A percentile compares a stretch with the other conserved stretches of the same genome.
phyloP scores from a whole-genome alignment of 2,113 vertebrate genomes.

The Anthoscopus minutus region DNA sequence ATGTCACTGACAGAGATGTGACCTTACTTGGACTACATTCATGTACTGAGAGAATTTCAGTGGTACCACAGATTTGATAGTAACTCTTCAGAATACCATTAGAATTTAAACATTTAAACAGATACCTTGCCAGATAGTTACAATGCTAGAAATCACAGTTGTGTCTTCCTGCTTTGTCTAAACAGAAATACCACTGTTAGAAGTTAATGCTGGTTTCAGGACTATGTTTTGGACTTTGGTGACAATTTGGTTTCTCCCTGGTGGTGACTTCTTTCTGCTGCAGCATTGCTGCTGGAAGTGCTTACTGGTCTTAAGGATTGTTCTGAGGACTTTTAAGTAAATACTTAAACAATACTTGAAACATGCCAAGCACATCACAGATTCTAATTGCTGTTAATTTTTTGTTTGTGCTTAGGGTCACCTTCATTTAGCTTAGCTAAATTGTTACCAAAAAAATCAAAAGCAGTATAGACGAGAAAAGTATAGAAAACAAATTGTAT shows the following conservation, averaged over 20 bases:
- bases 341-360: background rate
- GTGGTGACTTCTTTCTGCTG: background rate
- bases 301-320: background rate
- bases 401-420: background rate
- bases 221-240: background rate
- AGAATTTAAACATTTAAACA: background rate
- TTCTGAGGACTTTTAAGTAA: background rate
- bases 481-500: background rate
- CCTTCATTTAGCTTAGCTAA: background rate
- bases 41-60: background rate
- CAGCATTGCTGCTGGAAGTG: background rate
- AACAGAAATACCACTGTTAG: background rate
- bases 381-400: background rate
- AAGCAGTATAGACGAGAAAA: background rate
- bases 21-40: background rate
- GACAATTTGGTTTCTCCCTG: background rate
- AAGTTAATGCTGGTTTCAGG: background rate
- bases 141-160: background rate
- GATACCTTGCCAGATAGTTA: background rate
- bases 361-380: background rate
- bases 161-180: background rate
- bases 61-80: background rate
- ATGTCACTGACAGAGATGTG: background rate
- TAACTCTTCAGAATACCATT: background rate
- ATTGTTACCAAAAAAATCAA: background rate